A percentile compares a stretch with the other conserved stretches of the same genome.
Conservation (phyloP, 2,888 invertebrate species). For the Archips xylosteana region DNA sequence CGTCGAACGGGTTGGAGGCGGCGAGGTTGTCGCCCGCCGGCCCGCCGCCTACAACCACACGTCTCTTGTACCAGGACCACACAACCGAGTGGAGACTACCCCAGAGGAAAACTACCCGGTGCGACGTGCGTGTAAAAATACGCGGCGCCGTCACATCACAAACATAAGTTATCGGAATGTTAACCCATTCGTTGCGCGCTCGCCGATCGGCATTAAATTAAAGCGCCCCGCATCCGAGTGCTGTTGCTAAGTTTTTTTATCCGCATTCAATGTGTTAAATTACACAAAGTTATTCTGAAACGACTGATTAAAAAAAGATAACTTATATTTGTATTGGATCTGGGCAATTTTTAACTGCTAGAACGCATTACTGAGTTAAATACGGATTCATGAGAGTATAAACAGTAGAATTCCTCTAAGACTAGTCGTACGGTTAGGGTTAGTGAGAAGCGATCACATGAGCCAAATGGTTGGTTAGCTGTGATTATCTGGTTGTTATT, state of each 20-base stretch:
- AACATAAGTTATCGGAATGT: not conserved
- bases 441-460: conserved; percentile 69
- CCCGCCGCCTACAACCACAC: conserved; percentile 81
- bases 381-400: not conserved
- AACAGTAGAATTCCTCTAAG: conserved; percentile 47
- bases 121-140: too few relatives aligned
- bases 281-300: not conserved
- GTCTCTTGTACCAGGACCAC: conserved; percentile 53
- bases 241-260: too few relatives aligned
- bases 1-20: conserved; percentile 95
- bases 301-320: not conserved
- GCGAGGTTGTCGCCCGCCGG: conserved; percentile 90
- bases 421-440: conserved; percentile 56
- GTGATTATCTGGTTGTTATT: conserved; percentile 50
- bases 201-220: too few relatives aligned
- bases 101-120: conserved; percentile 34
- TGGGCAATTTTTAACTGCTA: not conserved
- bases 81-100: not conserved
- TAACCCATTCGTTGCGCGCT: conserved; percentile 2
- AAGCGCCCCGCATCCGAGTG: not conserved
- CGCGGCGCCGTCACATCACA: not conserved
- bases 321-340: not conserved
- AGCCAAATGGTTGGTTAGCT: conserved; percentile 67
- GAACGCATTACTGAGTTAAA: not conserved
- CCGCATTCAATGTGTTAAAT: not conserved